Evolutionary conservation across 2,888 invertebrate genomes (phyloP), one percentile per base, ranked within the genome.

Genomic region (Belgica antarctica): DNA sequence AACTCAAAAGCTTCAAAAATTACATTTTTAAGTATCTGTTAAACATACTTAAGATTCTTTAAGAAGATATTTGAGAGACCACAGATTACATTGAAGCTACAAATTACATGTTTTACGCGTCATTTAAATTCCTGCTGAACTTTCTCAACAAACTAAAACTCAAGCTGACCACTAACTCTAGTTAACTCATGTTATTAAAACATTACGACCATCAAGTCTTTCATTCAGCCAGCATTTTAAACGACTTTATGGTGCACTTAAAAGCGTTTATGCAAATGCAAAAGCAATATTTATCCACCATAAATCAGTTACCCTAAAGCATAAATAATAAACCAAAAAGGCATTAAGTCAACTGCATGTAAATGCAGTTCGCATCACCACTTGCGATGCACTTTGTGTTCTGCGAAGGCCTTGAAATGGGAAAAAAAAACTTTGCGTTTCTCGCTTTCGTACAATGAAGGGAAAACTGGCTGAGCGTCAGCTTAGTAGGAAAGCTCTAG

Each of bases 301-400:
- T 63, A 63, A 63, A 34, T 63, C 36, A 63, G 22, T 63, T 28
- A 27, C 31, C n/a, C 62, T n/a, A 68, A 19, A 57, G 22, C 25
- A 57, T 22, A 57, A 68, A 47, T 4, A 24, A 31, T 24, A 41
- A 25, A 25, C 22, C 27, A 2, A 17, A 68, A 52, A 27, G 22
- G 52, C 41, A 7, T 41, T 41, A 3, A 52, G 34, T 12, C 5
- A 17, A 52, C 7, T 22, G 52, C 52, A 57, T 68, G 68, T 46
- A 57, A 68, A 68, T 57, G 68, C 8, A 28, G 57, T 22, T 68
- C 28, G 52, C 68, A 46, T 57, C 68, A 68, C 19, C 57, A 68
- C 27, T 52, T 31, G 34, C 34, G 3, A 24, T 28, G 8, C 10
- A 63, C 24, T 31, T 62, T 31, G n/a, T 65, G 34, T 57, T 52